These are phyloP conservation scores for Drosophila yooni DNA, from an alignment of 2,888 invertebrate species.

Conservation along the genomic window DNA sequence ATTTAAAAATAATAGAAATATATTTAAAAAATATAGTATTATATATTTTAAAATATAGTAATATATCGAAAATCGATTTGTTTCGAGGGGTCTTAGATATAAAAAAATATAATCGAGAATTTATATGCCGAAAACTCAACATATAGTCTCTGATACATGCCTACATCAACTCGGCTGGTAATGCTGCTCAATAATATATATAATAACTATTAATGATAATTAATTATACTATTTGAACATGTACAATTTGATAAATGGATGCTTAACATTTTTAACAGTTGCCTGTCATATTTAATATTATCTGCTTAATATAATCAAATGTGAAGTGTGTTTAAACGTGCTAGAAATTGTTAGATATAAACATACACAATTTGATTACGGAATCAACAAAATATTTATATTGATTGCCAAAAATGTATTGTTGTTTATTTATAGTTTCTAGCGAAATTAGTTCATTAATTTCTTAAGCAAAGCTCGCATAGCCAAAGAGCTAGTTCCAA, in stretches of 20 bases:
- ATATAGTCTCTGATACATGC: neutral
- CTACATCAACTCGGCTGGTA: neutral
- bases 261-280: neutral
- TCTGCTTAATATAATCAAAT: slow-evolving; percentile 3
- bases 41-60: neutral
- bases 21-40: neutral
- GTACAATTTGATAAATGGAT: neutral
- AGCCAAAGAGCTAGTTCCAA: slow-evolving; percentile 16
- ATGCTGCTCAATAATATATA: neutral
- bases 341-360: neutral
- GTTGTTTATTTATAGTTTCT: neutral
- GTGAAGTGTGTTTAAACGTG: neutral
- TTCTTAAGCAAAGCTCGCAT: neutral
- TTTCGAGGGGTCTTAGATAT: neutral
- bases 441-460: neutral
- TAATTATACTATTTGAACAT: neutral
- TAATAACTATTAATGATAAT: neutral
- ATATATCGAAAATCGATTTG: neutral
- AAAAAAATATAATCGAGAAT: neutral
- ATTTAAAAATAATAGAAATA: neutral
- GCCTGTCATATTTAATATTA: neutral
- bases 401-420: neutral
- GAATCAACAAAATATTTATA: neutral
- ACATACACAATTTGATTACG: neutral
- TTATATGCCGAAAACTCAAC: neutral